A percentile compares a stretch with the other conserved stretches of the same genome.
Conservation (phyloP, 53 echinoderm and acorn worm genomes). For the Astropecten irregularis region DNA sequence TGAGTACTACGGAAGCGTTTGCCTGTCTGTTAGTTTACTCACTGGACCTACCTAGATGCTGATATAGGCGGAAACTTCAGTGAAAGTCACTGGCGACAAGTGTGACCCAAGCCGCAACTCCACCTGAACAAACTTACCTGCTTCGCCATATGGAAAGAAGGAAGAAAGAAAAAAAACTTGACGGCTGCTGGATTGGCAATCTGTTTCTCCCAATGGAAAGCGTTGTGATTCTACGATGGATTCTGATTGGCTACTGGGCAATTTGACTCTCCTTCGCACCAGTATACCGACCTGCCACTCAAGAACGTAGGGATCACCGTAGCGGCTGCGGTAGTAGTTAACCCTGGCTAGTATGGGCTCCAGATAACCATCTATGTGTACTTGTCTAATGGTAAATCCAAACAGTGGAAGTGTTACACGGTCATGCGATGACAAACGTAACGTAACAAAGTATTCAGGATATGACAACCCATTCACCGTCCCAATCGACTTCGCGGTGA, state of each 20-base stretch:
- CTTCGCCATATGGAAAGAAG: neutral
- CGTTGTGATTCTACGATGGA: neutral
- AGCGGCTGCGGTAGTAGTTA: neutral
- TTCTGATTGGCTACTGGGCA: slow-evolving; percentile 41
- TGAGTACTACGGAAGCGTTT: slow-evolving; percentile 45
- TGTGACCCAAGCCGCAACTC: slow-evolving; percentile 36
- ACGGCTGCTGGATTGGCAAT: neutral
- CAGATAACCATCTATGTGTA: slow-evolving; percentile 50
- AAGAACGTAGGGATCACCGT: neutral
- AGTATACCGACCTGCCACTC: slow-evolving; percentile 44
- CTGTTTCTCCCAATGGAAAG: slow-evolving; percentile 42
- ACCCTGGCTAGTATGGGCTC: neutral
- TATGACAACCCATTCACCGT: slow-evolving; percentile 33
- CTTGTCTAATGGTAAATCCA: slow-evolving; percentile 55
- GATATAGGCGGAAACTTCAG: slow-evolving; percentile 47
- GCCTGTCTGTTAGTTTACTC: neutral
- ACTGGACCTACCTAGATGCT: neutral
- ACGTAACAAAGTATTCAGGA: slow-evolving; percentile 49
- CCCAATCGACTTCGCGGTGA: neutral
- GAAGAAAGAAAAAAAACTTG: neutral
- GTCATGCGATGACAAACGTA: slow-evolving; percentile 59
- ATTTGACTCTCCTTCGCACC: slow-evolving; percentile 44
- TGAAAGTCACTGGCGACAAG: slow-evolving; percentile 48
- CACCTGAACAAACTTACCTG: slow-evolving; percentile 48
- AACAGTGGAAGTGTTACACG: slow-evolving; percentile 57